Percentiles rank a stretch among this genome's conserved stretches.
Conservation (phyloP, 2,113 vertebrate species). For the Hyaena hyaena region DNA sequence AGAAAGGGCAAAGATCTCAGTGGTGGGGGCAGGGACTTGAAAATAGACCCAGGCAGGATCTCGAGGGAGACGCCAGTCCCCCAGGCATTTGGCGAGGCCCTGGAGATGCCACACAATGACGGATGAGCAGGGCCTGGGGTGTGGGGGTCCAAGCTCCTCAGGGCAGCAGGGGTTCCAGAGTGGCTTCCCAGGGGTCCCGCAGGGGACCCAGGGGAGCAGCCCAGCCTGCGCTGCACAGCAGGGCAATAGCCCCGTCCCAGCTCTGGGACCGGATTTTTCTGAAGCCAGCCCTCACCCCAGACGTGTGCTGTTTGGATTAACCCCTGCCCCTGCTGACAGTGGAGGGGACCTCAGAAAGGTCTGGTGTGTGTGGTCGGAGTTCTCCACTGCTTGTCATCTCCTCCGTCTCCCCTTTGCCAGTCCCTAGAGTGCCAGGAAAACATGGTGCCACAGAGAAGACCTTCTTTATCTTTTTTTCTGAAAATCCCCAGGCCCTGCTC, state of each 20-base stretch:
- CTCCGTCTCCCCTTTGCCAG: not conserved
- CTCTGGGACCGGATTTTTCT: not conserved
- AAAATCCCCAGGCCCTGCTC: not conserved
- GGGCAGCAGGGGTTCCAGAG: too few relatives aligned
- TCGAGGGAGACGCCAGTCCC: not conserved
- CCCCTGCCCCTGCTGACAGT: not conserved
- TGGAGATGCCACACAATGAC: fast-evolving
- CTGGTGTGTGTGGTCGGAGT: not conserved
- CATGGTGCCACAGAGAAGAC: not conserved
- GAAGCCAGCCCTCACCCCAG: not conserved
- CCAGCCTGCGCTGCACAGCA: too few relatives aligned
- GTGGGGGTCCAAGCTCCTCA: not conserved
- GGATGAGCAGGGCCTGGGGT: not conserved
- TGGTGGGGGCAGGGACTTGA: not conserved
- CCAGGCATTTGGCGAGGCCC: fast-evolving
- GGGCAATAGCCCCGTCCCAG: not conserved
- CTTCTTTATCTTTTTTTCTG: constrained; percentile 29
- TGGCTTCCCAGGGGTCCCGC: not conserved
- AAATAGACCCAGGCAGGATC: not conserved
- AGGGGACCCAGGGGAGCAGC: too few relatives aligned
- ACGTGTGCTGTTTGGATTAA: not conserved
- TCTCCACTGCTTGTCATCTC: not conserved
- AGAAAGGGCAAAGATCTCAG: not conserved
- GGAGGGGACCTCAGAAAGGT: not conserved
- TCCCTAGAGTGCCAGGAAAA: not conserved